Base-by-base conservation (phyloP, 2,888 invertebrate genomes). In the Acanthopleura granulata region DNA sequence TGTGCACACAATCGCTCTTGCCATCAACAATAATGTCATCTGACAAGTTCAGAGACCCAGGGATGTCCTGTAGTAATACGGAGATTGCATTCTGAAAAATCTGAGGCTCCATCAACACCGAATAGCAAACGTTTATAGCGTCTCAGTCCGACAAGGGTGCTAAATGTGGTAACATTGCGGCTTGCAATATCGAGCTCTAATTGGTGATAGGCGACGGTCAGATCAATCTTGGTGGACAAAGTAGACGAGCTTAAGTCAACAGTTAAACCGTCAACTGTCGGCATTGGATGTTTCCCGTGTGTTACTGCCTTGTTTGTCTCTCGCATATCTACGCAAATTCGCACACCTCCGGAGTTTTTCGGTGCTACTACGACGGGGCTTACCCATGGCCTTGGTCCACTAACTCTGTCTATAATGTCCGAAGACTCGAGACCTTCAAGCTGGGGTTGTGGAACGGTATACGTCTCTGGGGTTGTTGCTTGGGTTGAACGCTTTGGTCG, bases 221-320 rank as follows among this genome's bases (percentile, higher is more conserved):
- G 9, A 40, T 40, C 40, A 6, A 40, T 3, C 40, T 40, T 40
- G 18, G 57, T 71, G 49, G 77, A 80, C 49, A 74, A 66, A 30
- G 25, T 73, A 3, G 82, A 73, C 29, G 78, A 77, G 30, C 74
- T 81, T 49, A 82, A 49, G 22, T 83, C 77, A 40, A 57, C 50
- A 11, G 79, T 40, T 27, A 80, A 51, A 18, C 83, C 77, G 66
- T 83, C 79, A 0, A 83, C 61, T 22, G 80, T 79, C 49, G 82
- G 82, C 51, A 74, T 79, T 15, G 57, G 30, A 51, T 82, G 79
- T 12, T 75, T 62, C 69, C 77, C 77, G 25, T 80, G 66, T 9
- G 3, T 40, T 3, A 40, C 9, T 40, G 40, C 40, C 40, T 40
- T 40, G 9, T 40, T 40, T 9, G 40, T 9, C 40, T 40, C 40